A percentile compares a stretch with the other conserved stretches of the same genome.
Conservation (phyloP, 1,140 invertebrate genomes). For the Mamestra configurata region DNA sequence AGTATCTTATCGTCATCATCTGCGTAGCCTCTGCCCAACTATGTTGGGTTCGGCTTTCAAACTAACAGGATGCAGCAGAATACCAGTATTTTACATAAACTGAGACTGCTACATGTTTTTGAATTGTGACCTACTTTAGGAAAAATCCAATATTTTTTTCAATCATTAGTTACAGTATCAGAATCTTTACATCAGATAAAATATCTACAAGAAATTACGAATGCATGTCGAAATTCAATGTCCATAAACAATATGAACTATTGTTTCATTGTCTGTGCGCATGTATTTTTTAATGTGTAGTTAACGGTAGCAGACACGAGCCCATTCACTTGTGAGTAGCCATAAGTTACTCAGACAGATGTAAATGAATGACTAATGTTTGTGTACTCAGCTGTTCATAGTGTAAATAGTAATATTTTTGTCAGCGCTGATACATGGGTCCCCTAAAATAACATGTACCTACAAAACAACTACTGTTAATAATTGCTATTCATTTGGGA, state of each 20-base stretch:
- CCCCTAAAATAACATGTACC: too few relatives aligned
- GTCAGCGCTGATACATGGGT: too few relatives aligned
- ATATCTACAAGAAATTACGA: constrained; percentile 2
- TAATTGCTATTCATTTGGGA: too few relatives aligned
- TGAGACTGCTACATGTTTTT: too few relatives aligned
- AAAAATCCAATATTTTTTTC: not conserved
- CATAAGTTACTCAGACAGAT: not conserved
- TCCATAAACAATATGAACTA: constrained; percentile 42
- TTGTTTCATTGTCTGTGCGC: constrained; percentile 42
- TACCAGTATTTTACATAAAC: too few relatives aligned
- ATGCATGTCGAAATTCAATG: constrained; percentile 28
- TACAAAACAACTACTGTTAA: too few relatives aligned
- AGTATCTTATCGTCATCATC: not conserved
- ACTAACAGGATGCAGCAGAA: too few relatives aligned
- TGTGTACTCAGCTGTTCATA: not conserved
- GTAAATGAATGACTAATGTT: constrained; percentile 5
- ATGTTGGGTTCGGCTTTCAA: too few relatives aligned
- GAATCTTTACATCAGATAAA: not conserved
- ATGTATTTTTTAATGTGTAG: constrained; percentile 27
- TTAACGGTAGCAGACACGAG: constrained; percentile 18
- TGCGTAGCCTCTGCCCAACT: too few relatives aligned
- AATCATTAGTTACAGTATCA: not conserved
- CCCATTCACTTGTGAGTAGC: constrained; percentile 23
- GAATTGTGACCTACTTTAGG: too few relatives aligned
- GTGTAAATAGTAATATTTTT: not conserved